Evolutionary conservation across 2,888 invertebrate species (phyloP).

Genomic region (Heliconius hortense): DNA sequence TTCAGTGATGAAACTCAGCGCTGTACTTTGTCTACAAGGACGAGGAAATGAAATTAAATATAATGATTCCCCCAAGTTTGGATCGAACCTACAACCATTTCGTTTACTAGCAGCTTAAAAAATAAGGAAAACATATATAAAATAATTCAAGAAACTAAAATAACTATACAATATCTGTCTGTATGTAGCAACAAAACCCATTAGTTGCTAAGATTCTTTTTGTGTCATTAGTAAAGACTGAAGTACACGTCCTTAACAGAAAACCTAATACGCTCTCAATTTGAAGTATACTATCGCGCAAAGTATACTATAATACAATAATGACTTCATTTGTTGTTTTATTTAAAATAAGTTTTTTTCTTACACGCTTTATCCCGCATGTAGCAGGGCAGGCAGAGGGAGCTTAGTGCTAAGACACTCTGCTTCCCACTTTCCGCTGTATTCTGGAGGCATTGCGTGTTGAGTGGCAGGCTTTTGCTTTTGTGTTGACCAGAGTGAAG

Average conservation of each 20-base stretch:
- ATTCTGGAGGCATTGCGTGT: too few relatives aligned
- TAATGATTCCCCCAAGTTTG: too few relatives aligned
- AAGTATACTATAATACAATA: neutral
- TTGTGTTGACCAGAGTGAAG: too few relatives aligned
- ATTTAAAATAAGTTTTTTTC: too few relatives aligned
- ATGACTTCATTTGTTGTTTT: neutral
- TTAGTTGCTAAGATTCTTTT: conserved; percentile 24
- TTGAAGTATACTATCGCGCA: conserved; percentile 16
- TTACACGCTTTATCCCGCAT: too few relatives aligned
- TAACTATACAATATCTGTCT: neutral
- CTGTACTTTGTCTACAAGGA: too few relatives aligned
- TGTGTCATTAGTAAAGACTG: conserved; percentile 26
- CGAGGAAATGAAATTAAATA: too few relatives aligned
- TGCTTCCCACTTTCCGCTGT: too few relatives aligned
- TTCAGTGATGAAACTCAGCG: neutral
- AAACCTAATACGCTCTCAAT: conserved; percentile 25
- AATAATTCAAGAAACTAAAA: neutral
- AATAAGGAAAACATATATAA: neutral
- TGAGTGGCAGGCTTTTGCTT: too few relatives aligned
- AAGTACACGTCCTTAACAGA: conserved; percentile 24
- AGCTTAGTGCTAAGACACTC: too few relatives aligned
- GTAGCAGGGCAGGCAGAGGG: too few relatives aligned
- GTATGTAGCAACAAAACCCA: conserved; percentile 15
- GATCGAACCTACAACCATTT: too few relatives aligned
- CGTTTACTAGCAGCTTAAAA: neutral